These are phyloP conservation scores for Orycteropus afer DNA, from an alignment of 2,113 vertebrate genomes.

Conservation along the genomic window DNA sequence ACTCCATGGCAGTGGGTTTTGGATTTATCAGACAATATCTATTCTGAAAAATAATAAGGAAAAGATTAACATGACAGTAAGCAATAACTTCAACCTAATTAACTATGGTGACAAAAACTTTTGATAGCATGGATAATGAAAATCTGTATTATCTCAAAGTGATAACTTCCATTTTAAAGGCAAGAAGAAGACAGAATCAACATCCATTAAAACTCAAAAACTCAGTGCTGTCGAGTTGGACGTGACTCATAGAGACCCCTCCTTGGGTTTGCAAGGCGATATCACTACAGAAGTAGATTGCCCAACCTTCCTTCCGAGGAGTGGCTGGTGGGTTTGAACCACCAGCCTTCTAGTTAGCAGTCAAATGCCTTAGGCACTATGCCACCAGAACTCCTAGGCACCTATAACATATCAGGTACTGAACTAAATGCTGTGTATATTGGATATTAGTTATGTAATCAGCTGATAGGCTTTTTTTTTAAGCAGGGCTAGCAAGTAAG, in stretches of 20 bases:
- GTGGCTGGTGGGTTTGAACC: too few species aligned
- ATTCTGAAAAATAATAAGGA: constrained; percentile 41
- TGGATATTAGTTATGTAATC: not conserved
- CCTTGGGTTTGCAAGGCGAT: too few species aligned
- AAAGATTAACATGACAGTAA: not conserved
- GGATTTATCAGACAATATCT: constrained; percentile 9
- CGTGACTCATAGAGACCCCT: too few species aligned
- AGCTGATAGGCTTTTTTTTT: not conserved
- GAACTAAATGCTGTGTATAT: not conserved
- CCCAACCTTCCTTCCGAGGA: too few species aligned
- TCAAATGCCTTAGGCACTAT: too few species aligned
- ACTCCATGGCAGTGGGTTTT: too few species aligned
- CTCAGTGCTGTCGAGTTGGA: too few species aligned
- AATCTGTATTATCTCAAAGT: not conserved
- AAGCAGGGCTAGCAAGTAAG: not conserved
- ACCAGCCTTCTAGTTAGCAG: too few species aligned
- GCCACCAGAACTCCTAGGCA: too few species aligned
- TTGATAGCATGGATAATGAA: not conserved
- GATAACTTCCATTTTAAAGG: not conserved
- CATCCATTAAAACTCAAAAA: too few species aligned
- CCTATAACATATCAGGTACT: not conserved
- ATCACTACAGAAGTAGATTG: too few species aligned
- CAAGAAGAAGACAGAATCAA: not conserved
- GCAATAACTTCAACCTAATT: not conserved
- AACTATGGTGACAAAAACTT: not conserved